Base-by-base conservation (phyloP, 2,888 invertebrate species). In the Embidobia sp. region DNA sequence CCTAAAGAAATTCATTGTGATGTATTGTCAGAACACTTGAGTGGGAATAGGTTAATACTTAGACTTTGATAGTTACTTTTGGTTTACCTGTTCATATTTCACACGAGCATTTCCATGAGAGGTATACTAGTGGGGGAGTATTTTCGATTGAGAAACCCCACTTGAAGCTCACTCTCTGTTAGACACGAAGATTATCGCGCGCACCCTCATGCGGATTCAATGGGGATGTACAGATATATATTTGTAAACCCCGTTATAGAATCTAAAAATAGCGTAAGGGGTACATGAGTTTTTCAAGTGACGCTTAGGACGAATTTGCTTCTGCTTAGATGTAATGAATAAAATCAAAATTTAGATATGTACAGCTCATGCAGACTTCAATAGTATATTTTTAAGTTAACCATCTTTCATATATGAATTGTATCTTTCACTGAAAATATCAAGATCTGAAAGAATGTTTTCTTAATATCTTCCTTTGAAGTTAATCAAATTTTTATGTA, bases 81-180 rank as follows among this genome's bases (percentile, higher is more conserved):
- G 37, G 59, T 22, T 53, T 70, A 70, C 70, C 70, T 70, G 70
- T 70, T 70, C 70, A 42, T 16, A n/a, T 70, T 70, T 70, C 70
- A 70, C 61, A 70, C 70, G 61, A 70, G 61, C 49, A 61, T 70
- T 69, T 66, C 27, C 66, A 33, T 51, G 42, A 46, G 22, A 42
- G 42, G 64, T 64, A 44, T 22, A n/a, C 10, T 53, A 26, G 55
- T 64, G 55, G 67, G 55, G 55, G 55, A 55, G 55, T 67, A 67
- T 69, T 57, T 69, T 51, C 51, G 49, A 51, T 51, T 64, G 26
- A 64, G 49, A 59, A 69, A 46, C 33, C 51, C 69, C 69, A 69
- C 69, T 69, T 59, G 69, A 69, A 69, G 19, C 42, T 29, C 42
- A 15, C 13, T 51, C 19, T 55, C 10, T 33, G 33, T 35, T 51